Evolutionary conservation across 2,797 vertebrate species (phyloP).

Genomic region (Alosa sapidissima): DNA sequence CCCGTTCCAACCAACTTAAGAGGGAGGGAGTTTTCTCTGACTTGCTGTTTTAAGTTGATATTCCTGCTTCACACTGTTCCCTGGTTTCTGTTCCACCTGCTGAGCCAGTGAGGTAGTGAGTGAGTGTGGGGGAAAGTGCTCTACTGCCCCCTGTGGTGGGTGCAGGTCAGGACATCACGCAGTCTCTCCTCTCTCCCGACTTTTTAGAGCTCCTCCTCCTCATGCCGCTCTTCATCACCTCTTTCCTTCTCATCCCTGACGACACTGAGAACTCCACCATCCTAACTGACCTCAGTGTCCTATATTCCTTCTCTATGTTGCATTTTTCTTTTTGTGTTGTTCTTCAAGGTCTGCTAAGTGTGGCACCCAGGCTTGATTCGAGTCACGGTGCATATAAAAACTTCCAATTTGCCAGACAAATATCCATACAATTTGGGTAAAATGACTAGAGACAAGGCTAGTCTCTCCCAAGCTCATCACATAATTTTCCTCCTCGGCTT

Average conservation of each 20-base stretch:
- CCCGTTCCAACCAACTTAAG: too few relatives aligned
- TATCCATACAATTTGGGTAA: too few relatives aligned
- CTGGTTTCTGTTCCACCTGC: too few relatives aligned
- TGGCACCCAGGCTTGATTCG: too few relatives aligned
- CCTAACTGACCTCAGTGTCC: too few relatives aligned
- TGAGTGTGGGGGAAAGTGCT: neutral
- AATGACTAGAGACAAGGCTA: too few relatives aligned
- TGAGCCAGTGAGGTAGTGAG: neutral
- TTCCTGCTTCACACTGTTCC: too few relatives aligned
- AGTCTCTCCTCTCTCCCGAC: neutral
- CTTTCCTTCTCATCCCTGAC: neutral
- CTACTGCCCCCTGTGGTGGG: constrained; percentile 2
- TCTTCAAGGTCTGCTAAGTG: neutral
- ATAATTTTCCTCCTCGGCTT: neutral
- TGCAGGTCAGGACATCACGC: neutral
- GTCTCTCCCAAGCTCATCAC: too few relatives aligned
- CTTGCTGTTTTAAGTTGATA: neutral
- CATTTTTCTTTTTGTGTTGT: neutral
- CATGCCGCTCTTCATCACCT: neutral
- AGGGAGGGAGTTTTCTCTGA: neutral
- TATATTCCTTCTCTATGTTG: neutral
- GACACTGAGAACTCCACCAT: too few relatives aligned
- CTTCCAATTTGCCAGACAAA: neutral
- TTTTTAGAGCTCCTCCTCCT: neutral
- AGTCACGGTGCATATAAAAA: neutral